These are phyloP conservation scores for Graptemys geographica DNA, from an alignment of 2,797 vertebrate species.

Conservation along the genomic window DNA sequence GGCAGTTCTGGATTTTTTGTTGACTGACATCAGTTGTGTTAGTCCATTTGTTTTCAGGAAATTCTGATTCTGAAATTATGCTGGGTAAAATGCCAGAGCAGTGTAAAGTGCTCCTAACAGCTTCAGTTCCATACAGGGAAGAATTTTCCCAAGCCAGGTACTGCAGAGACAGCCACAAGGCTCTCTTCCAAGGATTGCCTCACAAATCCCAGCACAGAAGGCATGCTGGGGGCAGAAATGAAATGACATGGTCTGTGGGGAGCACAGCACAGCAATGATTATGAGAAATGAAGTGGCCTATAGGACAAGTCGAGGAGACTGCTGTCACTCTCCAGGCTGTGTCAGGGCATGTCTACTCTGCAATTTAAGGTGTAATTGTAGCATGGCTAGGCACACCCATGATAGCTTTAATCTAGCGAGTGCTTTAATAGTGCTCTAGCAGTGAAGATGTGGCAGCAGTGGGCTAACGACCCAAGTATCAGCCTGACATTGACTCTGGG, in stretches of 20 bases:
- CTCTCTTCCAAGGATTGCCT: not conserved
- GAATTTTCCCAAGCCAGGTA: not conserved
- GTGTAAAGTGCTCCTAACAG: not conserved
- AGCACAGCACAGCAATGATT: not conserved
- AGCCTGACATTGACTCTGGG: no score
- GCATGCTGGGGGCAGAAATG: not conserved
- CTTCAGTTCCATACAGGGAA: not conserved
- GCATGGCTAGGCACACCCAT: no score
- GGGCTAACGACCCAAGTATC: no score
- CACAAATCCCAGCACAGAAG: not conserved
- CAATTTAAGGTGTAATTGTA: no score
- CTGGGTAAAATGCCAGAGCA: not conserved
- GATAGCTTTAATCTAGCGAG: no score
- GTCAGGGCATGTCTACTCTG: not conserved
- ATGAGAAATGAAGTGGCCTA: not conserved
- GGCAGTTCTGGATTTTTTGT: not conserved
- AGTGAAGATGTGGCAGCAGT: no score
- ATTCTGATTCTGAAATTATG: not conserved
- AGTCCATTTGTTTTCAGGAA: not conserved
- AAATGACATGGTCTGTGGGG: not conserved
- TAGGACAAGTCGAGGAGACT: accelerated
- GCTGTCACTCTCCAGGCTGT: not conserved
- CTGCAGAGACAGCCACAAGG: not conserved
- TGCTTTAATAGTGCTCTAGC: no score
- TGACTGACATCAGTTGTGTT: not conserved